Evolutionary conservation across 2,797 vertebrate species (phyloP), one percentile per base, ranked within the genome.

Genomic region (Malacoctenus gilli): DNA sequence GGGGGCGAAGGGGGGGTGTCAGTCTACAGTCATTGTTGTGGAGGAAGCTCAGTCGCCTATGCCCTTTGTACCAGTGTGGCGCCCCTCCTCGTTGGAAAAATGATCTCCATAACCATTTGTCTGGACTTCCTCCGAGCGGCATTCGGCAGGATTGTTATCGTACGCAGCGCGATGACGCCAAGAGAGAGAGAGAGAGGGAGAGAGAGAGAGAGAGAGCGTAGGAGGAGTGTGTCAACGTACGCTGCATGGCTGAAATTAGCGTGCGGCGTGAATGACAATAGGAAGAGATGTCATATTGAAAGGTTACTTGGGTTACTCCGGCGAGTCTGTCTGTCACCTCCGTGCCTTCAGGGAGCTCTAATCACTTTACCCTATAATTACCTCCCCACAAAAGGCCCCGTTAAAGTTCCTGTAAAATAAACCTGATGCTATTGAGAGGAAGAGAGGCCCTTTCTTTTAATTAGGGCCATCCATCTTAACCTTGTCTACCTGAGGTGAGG

Each of bases 351-450:
- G 89, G 92, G 89, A 89, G 72, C 83, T 89, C 90, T 89, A 91
- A 92, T 93, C 91, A 92, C 89, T 88, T 90, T 86, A 90, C 90
- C 91, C 91, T 91, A 87, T 93, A 93, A 93, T 93, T 93, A 93
- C 79, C 77, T 77, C 59, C 47, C 60, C 80, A 92, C 91, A 93
- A 93, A 92, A 87, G 90, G 83, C 75, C 82, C 86, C 19, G 87
- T 92, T 91, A 91, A 92, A 91, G 88, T 89, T 90, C 87, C 92
- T 90, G 91, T 90, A 92, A 92, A 92, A 89, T 92, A 92, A 93
- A 92, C 90, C 91, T 85, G 72, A 88, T 73, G 83, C 88, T 73
- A 90, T 90, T 90, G 91, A 92, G 80, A 79, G 78, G 79, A 88
- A 82, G 80, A 90, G 89, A 86, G 87, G 83, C 72, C 78, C 76